Percentiles rank a stretch among this genome's conserved stretches.
phyloP scores from a whole-genome alignment of 2,113 vertebrate genomes.

The Saccopteryx leptura region DNA sequence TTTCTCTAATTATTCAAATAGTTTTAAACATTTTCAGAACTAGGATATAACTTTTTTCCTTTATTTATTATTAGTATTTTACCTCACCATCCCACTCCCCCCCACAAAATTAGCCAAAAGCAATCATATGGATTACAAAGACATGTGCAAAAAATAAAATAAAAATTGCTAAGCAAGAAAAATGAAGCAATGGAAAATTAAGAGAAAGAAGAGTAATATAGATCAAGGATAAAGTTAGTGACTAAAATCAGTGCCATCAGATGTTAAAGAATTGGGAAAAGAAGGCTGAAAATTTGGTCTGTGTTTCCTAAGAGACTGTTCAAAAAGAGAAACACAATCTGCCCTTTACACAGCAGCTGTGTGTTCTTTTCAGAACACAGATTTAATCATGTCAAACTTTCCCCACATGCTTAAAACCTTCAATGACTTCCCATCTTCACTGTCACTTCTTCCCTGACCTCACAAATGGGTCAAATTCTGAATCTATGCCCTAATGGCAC shows the following conservation, averaged over 20 bases:
- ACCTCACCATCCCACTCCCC: background rate
- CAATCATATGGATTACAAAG: background rate
- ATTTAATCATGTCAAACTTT: background rate
- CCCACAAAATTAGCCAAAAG: background rate
- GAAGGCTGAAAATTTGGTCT: background rate
- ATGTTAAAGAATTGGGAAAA: background rate
- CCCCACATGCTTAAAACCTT: background rate
- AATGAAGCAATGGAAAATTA: background rate
- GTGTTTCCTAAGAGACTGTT: background rate
- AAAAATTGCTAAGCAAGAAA: background rate
- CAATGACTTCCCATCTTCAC: background rate
- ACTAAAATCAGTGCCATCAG: background rate
- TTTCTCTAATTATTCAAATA: slow-evolving; percentile 40
- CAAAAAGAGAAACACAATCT: background rate
- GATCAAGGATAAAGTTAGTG: background rate
- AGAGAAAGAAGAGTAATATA: background rate
- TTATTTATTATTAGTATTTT: background rate
- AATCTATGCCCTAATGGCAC: background rate
- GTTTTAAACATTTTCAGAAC: slow-evolving; percentile 33
- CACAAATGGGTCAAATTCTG: background rate
- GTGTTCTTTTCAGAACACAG: background rate
- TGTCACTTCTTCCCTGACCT: background rate
- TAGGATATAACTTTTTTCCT: background rate
- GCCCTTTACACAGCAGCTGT: background rate
- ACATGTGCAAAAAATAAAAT: background rate